phyloP scores from a whole-genome alignment of 2,888 invertebrate species.

The Lampropteryx suffumata region DNA sequence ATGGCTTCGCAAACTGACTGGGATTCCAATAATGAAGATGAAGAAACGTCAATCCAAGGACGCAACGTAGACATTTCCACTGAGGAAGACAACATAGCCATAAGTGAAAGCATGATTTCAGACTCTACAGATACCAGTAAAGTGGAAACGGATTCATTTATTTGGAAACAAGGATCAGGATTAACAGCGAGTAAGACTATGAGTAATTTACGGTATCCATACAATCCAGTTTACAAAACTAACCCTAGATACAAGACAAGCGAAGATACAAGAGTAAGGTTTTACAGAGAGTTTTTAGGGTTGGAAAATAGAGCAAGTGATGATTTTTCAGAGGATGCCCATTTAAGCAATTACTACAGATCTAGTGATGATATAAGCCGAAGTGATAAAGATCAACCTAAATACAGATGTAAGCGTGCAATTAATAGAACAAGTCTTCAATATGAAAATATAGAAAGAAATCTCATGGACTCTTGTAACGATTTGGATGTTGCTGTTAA shows the following conservation, averaged over 20 bases:
- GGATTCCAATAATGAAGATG: conserved; percentile 29
- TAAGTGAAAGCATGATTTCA: conserved; percentile 40
- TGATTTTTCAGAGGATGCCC: conserved; percentile 8
- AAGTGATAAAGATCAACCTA: conserved; percentile 29
- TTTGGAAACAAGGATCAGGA: conserved; percentile 50
- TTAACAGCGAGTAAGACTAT: conserved; percentile 31
- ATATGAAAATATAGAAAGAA: conserved; percentile 52
- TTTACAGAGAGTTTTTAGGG: conserved; percentile 53
- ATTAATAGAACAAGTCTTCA: conserved; percentile 38
- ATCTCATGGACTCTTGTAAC: conserved; percentile 60
- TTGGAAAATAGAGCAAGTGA: conserved; percentile 35
- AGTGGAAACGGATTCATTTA: conserved; percentile 55
- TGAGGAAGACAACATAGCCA: conserved; percentile 13
- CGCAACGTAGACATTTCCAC: conserved; percentile 1
- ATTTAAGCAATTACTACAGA: conserved; percentile 27
- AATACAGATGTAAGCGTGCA: conserved; percentile 36
- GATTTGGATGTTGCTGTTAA: conserved; percentile 56
- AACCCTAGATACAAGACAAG: conserved; percentile 45
- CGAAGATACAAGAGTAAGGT: conserved; percentile 45
- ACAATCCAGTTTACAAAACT: conserved; percentile 52
- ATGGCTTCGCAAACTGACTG: conserved; percentile 34
- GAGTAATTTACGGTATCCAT: conserved; percentile 38
- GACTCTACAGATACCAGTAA: conserved; percentile 59
- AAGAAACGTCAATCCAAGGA: too few species aligned
- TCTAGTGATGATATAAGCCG: conserved; percentile 37